phyloP scores from a whole-genome alignment of 1,140 invertebrate genomes.

The Parapsyche elsis region DNA sequence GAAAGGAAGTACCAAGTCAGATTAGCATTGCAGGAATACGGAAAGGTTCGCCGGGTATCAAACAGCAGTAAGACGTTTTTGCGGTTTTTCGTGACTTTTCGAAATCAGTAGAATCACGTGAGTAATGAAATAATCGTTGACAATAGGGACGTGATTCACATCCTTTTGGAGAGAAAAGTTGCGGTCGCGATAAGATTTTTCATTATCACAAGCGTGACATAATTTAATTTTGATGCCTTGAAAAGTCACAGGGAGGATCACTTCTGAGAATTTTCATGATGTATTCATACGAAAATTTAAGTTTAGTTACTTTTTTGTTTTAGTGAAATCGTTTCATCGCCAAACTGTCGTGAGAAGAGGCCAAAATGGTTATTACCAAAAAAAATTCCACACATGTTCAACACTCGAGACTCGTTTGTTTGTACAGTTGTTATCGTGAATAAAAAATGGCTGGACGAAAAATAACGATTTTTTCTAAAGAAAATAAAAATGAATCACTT shows the following conservation, averaged over 20 bases:
- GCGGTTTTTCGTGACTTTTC: not conserved
- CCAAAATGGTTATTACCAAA: constrained; percentile 3
- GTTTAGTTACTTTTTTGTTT: not conserved
- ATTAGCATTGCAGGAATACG: no score
- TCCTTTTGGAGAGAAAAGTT: constrained; percentile 22
- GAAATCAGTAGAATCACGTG: not conserved
- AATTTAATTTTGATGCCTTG: not conserved
- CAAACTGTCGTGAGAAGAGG: constrained; percentile 2
- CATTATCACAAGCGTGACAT: not conserved
- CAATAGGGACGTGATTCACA: constrained; percentile 1
- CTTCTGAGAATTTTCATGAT: no score
- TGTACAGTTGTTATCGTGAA: not conserved
- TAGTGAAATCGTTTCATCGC: not conserved
- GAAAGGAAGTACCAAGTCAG: no score
- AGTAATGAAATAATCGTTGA: not conserved
- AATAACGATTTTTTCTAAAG: no score
- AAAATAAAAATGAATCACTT: no score
- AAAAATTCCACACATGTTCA: constrained; percentile 25
- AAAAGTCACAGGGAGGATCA: no score
- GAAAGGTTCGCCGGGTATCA: no score
- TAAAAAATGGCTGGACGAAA: no score
- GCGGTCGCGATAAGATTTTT: constrained; percentile 32
- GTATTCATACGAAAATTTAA: not conserved
- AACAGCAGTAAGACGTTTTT: not conserved
- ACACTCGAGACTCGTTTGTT: constrained; percentile 2